Conservation (phyloP, 2,888 invertebrate species). For the Lasioglossum vierecki region DNA sequence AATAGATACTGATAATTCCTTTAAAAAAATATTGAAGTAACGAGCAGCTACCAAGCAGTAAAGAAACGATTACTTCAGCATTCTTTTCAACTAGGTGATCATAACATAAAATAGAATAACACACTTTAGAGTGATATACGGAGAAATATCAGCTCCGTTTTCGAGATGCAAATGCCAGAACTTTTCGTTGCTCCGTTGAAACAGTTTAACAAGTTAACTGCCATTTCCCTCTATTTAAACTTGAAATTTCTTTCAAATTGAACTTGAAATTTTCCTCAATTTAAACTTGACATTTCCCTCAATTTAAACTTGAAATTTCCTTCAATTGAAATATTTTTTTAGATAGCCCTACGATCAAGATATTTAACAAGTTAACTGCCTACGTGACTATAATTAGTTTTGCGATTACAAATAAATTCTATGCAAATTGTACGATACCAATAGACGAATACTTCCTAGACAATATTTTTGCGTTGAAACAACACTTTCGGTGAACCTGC, state of each 20-base stretch:
- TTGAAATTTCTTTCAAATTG: no score
- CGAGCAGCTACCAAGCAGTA: constrained; percentile 81
- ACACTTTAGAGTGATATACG: constrained; percentile 56
- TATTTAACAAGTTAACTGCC: not conserved
- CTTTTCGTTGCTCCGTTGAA: not conserved
- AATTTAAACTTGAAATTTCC: no score
- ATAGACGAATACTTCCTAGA: no score
- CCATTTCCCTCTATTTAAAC: no score
- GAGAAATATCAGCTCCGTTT: constrained; percentile 7
- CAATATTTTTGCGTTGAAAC: not conserved
- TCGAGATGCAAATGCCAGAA: constrained; percentile 19
- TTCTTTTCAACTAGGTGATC: constrained; percentile 62
- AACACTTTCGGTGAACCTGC: not conserved
- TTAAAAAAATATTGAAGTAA: constrained; percentile 60
- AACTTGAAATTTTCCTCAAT: no score
- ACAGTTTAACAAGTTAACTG: not conserved
- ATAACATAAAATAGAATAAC: constrained; percentile 63
- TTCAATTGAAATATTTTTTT: no score
- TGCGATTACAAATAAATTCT: not conserved
- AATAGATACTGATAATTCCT: constrained; percentile 52
- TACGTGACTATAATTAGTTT: no score
- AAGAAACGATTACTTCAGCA: constrained; percentile 64
- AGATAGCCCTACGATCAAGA: no score
- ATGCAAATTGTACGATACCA: not conserved
- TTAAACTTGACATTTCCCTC: no score